phyloP scores from a whole-genome alignment of 1,140 invertebrate genomes.

The Gryon sp. region DNA sequence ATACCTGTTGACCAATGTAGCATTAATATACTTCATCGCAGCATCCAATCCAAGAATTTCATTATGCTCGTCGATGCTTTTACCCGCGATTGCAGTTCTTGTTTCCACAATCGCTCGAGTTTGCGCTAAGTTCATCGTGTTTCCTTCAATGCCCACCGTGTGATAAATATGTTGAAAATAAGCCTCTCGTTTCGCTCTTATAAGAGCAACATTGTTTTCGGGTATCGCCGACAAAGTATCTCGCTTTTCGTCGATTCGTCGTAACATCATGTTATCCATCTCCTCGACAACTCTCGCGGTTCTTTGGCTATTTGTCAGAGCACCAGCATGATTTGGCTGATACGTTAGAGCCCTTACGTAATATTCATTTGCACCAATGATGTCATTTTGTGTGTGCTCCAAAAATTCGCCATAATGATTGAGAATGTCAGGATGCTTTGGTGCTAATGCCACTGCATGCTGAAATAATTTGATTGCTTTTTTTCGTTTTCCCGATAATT shows the following conservation, averaged over 20 bases:
- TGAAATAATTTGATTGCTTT: constrained; percentile 94
- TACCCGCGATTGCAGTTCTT: constrained; percentile 93
- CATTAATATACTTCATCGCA: constrained; percentile 97
- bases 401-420: constrained; percentile 96
- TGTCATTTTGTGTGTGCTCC: constrained; percentile 91
- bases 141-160: constrained; percentile 98
- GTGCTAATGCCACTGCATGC: constrained; percentile 93
- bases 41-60: constrained; percentile 96
- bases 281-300: constrained; percentile 94
- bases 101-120: constrained; percentile 96
- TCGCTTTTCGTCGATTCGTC: constrained; percentile 92
- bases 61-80: constrained; percentile 97
- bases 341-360: constrained; percentile 87
- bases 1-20: constrained; percentile 88
- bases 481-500: constrained; percentile 87
- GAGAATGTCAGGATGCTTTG: constrained; percentile 94
- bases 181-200: constrained; percentile 94
- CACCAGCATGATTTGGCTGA: constrained; percentile 89
- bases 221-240: constrained; percentile 90
- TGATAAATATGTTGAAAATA: constrained; percentile 99
- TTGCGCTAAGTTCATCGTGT: constrained; percentile 96
- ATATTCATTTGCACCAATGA: constrained; percentile 93
- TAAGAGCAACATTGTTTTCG: constrained; percentile 87
- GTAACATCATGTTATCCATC: constrained; percentile 89
- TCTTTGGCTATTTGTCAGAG: constrained; percentile 89